phyloP scores from a whole-genome alignment of 1,140 invertebrate genomes.

The Drosophila watanabei region DNA sequence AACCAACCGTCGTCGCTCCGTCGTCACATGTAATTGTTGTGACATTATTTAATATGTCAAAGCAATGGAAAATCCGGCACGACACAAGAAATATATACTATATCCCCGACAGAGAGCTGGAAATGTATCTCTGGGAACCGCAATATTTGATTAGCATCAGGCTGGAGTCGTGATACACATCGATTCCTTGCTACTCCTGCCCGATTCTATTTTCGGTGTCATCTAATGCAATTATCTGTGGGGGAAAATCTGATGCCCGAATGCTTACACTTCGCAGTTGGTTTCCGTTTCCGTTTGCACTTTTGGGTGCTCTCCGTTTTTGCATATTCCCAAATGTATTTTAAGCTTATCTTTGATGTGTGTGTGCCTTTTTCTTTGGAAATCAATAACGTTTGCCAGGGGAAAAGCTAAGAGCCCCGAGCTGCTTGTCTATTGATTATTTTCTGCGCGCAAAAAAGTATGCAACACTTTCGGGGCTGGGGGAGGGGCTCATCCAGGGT shows the following conservation, averaged over 20 bases:
- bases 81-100: slow-evolving; percentile 17
- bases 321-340: slow-evolving; percentile 78
- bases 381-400: slow-evolving; percentile 27
- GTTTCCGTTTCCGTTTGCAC: slow-evolving; percentile 73
- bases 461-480: slow-evolving; percentile 17
- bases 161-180: slow-evolving; percentile 46
- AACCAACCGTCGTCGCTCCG: slow-evolving; percentile 31
- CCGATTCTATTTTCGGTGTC: slow-evolving; percentile 67
- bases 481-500: slow-evolving; percentile 10
- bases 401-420: background rate
- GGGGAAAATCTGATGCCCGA: slow-evolving; percentile 58
- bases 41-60: slow-evolving; percentile 84
- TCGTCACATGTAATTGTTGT: slow-evolving; percentile 75
- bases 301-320: slow-evolving; percentile 49
- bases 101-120: slow-evolving; percentile 2
- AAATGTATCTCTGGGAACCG: slow-evolving; percentile 57
- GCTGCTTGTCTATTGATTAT: slow-evolving; percentile 40
- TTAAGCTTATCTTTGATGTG: slow-evolving; percentile 48
- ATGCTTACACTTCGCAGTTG: slow-evolving; percentile 62
- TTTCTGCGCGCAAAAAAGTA: slow-evolving; percentile 33
- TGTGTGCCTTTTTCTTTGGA: slow-evolving; percentile 25
- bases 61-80: slow-evolving; percentile 76
- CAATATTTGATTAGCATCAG: slow-evolving; percentile 81
- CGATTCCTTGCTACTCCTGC: slow-evolving; percentile 42
- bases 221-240: slow-evolving; percentile 76